Percentiles rank a stretch among this genome's conserved stretches.
Evolutionary conservation across 2,797 vertebrate species (phyloP).

Genomic region (Phrynocephalus guinanensis): DNA sequence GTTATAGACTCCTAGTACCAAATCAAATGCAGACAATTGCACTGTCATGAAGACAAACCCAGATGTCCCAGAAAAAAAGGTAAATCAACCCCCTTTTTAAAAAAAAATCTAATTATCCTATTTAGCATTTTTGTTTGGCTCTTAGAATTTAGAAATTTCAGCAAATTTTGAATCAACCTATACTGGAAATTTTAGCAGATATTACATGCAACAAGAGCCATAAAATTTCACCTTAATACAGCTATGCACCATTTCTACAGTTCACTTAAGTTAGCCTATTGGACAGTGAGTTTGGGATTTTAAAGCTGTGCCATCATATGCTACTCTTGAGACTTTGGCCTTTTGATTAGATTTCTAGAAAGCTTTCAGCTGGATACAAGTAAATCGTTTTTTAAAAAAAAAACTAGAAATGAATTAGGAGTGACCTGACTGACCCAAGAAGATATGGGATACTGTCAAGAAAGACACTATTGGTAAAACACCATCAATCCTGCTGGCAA

Average conservation of each 20-base stretch:
- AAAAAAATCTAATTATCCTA: neutral
- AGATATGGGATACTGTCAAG: conserved; percentile 23
- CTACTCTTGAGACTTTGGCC: conserved; percentile 14
- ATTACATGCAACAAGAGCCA: neutral
- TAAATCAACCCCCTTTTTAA: neutral
- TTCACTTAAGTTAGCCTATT: conserved; percentile 18
- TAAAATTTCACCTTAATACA: neutral
- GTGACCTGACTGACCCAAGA: conserved; percentile 29
- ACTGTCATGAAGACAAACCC: neutral
- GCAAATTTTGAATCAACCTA: neutral
- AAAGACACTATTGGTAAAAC: conserved; percentile 25
- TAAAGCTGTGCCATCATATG: neutral
- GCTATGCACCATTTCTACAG: neutral
- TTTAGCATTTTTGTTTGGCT: neutral
- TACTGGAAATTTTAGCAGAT: neutral
- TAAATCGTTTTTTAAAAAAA: conserved; percentile 26
- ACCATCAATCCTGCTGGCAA: conserved; percentile 16
- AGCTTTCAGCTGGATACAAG: conserved; percentile 28
- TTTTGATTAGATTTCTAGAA: conserved; percentile 45
- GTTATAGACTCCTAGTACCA: neutral
- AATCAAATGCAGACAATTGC: neutral
- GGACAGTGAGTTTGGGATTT: conserved; percentile 27
- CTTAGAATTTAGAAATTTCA: conserved; percentile 1
- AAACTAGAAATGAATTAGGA: conserved; percentile 34
- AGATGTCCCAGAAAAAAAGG: neutral